phyloP scores from a whole-genome alignment of 2,113 vertebrate species.

The Coptodon bakossiorum region DNA sequence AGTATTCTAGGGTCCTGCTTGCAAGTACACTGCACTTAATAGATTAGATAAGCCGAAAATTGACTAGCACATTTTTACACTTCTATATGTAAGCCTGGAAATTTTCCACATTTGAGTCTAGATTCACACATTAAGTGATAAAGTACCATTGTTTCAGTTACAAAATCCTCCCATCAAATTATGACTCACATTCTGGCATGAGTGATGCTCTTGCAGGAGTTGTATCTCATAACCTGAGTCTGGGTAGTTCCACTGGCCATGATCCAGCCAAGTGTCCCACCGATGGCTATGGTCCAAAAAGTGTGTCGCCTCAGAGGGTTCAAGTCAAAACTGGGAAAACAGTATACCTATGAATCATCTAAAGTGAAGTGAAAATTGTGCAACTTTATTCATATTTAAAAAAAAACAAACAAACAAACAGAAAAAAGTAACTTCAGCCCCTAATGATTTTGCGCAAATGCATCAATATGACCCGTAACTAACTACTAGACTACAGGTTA shows the following conservation, averaged over 20 bases:
- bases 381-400: not conserved
- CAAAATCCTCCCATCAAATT: not conserved
- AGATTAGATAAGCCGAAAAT: not conserved
- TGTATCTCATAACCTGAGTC: constrained; percentile 91
- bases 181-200: constrained; percentile 86
- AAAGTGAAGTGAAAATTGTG: not conserved
- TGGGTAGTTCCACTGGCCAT: constrained; percentile 82
- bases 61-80: not conserved
- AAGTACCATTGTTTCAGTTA: not conserved
- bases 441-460: not conserved
- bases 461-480: not conserved
- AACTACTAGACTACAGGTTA: not conserved
- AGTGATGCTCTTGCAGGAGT: constrained; percentile 83
- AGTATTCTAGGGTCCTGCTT: not conserved
- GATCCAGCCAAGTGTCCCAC: constrained; percentile 84
- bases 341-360: not conserved
- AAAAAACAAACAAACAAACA: not conserved
- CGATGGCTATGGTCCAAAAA: constrained; percentile 87
- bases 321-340: constrained; percentile 78
- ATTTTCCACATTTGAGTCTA: not conserved
- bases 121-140: not conserved
- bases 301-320: constrained; percentile 86
- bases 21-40: not conserved
- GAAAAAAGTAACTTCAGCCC: rapidly evolving
- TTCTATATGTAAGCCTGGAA: rapidly evolving